Evolutionary conservation across 2,888 invertebrate species (phyloP).

Genomic region (Ochropleura plecta): DNA sequence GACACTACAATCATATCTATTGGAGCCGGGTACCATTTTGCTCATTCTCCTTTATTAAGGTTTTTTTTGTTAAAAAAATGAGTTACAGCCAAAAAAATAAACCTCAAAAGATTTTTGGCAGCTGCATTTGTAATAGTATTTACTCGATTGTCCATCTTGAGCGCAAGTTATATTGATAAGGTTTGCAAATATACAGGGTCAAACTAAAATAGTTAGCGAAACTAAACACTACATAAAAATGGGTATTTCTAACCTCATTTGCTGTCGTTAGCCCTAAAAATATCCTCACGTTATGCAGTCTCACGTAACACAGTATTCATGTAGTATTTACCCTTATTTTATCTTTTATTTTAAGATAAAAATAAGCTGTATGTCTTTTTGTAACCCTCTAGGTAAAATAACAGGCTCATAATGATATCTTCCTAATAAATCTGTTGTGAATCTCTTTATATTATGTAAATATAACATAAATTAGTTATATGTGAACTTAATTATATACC

Average conservation of each 20-base stretch:
- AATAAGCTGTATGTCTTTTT: not conserved
- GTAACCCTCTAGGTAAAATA: constrained; percentile 9
- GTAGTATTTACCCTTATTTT: not conserved
- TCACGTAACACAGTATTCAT: constrained; percentile 23
- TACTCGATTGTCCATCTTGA: no score
- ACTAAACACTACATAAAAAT: no score
- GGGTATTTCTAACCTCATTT: no score
- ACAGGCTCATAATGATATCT: constrained; percentile 39
- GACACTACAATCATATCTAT: no score
- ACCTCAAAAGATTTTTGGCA: not conserved
- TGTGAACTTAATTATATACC: constrained; percentile 19
- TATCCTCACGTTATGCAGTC: not conserved
- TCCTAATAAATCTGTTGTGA: constrained; percentile 50
- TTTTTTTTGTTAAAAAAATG: constrained; percentile 2
- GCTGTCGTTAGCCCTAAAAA: no score
- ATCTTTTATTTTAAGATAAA: constrained; percentile 4
- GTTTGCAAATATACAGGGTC: no score
- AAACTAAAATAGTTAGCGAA: no score
- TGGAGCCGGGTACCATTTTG: no score
- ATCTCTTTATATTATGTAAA: constrained; percentile 54
- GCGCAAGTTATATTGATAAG: no score
- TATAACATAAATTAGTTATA: constrained; percentile 25
- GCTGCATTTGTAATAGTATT: not conserved
- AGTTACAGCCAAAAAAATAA: constrained; percentile 23
- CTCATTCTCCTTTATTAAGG: no score